Conservation (phyloP, 2,113 vertebrate genomes). For the Corapipo altera region DNA sequence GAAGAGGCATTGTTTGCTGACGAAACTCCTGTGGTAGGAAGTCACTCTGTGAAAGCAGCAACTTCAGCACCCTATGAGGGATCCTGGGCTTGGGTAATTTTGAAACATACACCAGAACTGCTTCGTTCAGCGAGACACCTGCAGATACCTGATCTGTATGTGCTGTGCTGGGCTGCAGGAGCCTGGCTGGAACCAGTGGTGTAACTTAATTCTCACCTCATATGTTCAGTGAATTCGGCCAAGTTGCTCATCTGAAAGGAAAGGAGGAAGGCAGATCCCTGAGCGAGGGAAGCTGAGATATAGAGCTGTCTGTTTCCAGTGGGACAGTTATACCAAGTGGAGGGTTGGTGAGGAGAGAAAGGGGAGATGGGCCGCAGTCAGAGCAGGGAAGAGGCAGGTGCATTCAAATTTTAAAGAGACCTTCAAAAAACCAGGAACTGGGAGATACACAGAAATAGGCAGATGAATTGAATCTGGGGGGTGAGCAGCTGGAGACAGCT, state of each 20-base stretch:
- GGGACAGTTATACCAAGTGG: not conserved
- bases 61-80: not conserved
- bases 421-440: not conserved
- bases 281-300: not conserved
- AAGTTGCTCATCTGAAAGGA: not conserved
- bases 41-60: not conserved
- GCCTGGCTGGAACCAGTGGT: not conserved
- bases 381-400: not conserved
- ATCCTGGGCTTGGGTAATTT: not conserved
- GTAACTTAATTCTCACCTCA: not conserved
- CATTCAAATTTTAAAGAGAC: not conserved
- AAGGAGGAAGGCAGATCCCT: not conserved
- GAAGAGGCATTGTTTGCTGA: not conserved
- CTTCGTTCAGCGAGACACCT: not conserved
- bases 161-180: not conserved
- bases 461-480: not conserved
- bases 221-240: fast-evolving
- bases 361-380: not conserved
- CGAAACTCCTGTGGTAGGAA: not conserved
- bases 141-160: not conserved
- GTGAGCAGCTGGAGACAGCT: not conserved
- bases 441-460: not conserved
- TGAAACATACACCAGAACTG: not conserved
- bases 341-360: not conserved
- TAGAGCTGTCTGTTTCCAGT: not conserved